phyloP scores from a whole-genome alignment of 1,140 invertebrate genomes.

The Drusus annulatus region DNA sequence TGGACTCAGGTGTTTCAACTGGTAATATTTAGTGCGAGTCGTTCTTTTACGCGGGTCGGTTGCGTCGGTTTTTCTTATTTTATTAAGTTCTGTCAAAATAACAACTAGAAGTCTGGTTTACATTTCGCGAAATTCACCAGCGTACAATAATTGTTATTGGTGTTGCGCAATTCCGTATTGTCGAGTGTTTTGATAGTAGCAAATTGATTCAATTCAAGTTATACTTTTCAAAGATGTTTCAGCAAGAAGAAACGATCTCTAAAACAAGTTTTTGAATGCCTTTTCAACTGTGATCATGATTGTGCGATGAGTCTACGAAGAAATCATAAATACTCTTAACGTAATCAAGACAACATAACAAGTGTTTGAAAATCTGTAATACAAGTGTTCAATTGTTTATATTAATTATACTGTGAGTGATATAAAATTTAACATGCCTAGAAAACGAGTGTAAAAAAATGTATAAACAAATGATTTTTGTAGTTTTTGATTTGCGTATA shows the following conservation, averaged over 20 bases:
- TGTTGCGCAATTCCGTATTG: constrained; percentile 5
- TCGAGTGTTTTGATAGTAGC: neutral
- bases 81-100: constrained; percentile 11
- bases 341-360: neutral
- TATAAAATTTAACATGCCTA: neutral
- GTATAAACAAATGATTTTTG: neutral
- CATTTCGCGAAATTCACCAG: neutral
- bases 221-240: neutral
- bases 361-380: neutral
- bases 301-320: neutral
- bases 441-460: neutral
- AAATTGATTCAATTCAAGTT: neutral
- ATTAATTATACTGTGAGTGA: neutral
- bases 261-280: constrained; percentile 17
- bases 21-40: constrained; percentile 11
- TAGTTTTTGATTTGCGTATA: neutral
- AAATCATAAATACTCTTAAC: neutral
- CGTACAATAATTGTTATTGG: constrained; percentile 1
- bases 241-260: neutral
- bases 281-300: constrained; percentile 24
- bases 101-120: neutral
- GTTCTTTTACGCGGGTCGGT: neutral
- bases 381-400: neutral
- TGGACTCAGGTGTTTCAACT: constrained; percentile 1
- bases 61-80: neutral